Base-by-base conservation (phyloP, 2,888 invertebrate genomes). In the Spodoptera littoralis region DNA sequence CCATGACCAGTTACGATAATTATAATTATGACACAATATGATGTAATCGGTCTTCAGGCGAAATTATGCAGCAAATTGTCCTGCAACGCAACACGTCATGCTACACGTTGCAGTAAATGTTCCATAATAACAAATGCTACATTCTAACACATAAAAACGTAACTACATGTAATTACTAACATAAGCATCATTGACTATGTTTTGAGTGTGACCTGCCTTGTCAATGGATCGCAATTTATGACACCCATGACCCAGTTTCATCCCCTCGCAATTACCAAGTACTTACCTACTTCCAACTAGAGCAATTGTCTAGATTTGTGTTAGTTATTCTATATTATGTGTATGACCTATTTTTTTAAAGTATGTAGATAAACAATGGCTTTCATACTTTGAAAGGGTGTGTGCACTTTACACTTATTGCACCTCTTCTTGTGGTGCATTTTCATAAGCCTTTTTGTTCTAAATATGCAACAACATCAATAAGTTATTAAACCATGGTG, bases 211-310 rank as follows among this genome's bases (percentile, higher is more conserved):
- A 73, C 76, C 76, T 64, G 67, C 27, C 63, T 58, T 80, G 78
- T 77, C 76, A 80, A 69, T 71, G 61, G 65, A 55, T 65, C 51
- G 54, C 70, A 77, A 76, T 80, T 79, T 79, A 71, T 69, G 65
- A 60, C 60, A 57, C 60, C 71, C 66, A 45, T 79, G 79, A 79
- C 79, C 80, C 11, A 80, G 66, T 62, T 79, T 60, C 68, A 76
- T 68, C 80, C 77, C 77, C 76, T 67, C 70, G 47, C 27, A 11
- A 52, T 54, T 60, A 52, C 52, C 58, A 64, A 72, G 66, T 77
- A 66, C 51, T 52, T 65, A 66, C 51, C 52, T 65, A 54, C 60
- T 73, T 63, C 42, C 49, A 60, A 63, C 64, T 52, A 47, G 49
- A 53, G 36, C 70, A 77, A 77, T 79, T 79, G 60, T 60, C 70